Evolutionary conservation across 2,113 vertebrate genomes (phyloP).

Genomic region (Rana temporaria): DNA sequence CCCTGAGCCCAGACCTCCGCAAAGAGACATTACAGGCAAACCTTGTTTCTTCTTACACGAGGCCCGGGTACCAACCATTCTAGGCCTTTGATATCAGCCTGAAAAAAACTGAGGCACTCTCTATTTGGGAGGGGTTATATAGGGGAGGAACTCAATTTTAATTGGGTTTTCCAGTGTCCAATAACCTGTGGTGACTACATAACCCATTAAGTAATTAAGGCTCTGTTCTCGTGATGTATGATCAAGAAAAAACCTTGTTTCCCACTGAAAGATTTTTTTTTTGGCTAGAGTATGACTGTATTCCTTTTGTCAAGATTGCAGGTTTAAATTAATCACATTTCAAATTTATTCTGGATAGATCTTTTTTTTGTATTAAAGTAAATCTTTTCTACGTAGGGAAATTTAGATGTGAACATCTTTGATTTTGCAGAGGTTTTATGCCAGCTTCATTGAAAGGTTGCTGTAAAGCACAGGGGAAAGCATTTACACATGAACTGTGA

Average conservation of each 20-base stretch:
- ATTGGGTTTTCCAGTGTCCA: too few species aligned
- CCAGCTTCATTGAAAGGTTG: background rate
- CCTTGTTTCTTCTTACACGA: too few species aligned
- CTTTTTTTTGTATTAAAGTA: background rate
- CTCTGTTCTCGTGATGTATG: too few species aligned
- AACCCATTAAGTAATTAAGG: too few species aligned
- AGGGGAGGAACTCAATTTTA: too few species aligned
- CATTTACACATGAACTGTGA: slow-evolving; percentile 16
- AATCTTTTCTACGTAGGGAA: background rate
- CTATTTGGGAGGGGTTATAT: too few species aligned
- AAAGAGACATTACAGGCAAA: too few species aligned
- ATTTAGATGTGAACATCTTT: slow-evolving; percentile 39
- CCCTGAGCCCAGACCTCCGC: too few species aligned
- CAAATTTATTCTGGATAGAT: background rate
- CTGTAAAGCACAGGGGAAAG: slow-evolving; percentile 42
- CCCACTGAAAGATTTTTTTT: background rate
- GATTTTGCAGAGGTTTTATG: slow-evolving; percentile 23
- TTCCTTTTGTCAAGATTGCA: background rate
- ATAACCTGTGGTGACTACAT: too few species aligned
- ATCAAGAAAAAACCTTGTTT: background rate
- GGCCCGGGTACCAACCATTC: too few species aligned
- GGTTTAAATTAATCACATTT: slow-evolving; percentile 19
- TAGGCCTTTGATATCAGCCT: too few species aligned
- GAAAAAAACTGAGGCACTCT: too few species aligned
- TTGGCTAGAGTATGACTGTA: background rate